These are phyloP conservation scores for Cephus rjabovi DNA, from an alignment of 2,888 invertebrate genomes.

Conservation along the genomic window DNA sequence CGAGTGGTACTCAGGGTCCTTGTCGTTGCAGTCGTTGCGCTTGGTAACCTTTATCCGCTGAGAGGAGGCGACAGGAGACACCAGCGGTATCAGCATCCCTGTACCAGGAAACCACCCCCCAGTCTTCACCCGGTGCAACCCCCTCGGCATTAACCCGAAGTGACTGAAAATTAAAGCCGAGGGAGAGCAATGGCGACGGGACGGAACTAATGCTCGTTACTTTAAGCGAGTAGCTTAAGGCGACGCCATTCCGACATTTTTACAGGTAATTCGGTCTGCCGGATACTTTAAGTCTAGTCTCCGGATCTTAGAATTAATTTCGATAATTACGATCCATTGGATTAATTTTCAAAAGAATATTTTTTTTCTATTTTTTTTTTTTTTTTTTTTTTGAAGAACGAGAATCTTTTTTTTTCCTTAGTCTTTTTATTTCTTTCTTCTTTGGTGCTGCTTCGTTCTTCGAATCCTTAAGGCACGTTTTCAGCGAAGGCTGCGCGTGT, in stretches of 20 bases:
- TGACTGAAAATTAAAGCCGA: conserved; percentile 16
- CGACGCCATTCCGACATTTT: not conserved
- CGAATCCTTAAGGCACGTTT: not conserved
- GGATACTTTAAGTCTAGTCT: not conserved
- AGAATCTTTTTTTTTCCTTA: not conserved
- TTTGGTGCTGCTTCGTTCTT: not conserved
- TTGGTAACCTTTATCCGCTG: not conserved
- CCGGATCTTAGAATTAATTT: not conserved
- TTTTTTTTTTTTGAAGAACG: no score
- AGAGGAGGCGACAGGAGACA: not conserved
- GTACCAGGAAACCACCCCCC: not conserved
- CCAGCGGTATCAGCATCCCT: not conserved
- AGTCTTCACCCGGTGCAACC: not conserved
- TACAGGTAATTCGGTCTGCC: not conserved
- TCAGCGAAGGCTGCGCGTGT: not conserved
- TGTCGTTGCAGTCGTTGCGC: not conserved
- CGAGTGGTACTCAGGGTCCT: not conserved
- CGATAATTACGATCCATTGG: no score
- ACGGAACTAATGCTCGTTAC: not conserved
- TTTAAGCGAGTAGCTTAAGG: not conserved
- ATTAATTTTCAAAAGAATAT: not conserved
- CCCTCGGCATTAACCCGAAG: conserved; percentile 15
- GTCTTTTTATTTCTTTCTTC: not conserved
- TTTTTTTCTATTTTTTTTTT: no score
- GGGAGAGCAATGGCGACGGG: conserved; percentile 6